Base-by-base conservation (phyloP, 2,113 vertebrate species). In the Nibea albiflora region DNA sequence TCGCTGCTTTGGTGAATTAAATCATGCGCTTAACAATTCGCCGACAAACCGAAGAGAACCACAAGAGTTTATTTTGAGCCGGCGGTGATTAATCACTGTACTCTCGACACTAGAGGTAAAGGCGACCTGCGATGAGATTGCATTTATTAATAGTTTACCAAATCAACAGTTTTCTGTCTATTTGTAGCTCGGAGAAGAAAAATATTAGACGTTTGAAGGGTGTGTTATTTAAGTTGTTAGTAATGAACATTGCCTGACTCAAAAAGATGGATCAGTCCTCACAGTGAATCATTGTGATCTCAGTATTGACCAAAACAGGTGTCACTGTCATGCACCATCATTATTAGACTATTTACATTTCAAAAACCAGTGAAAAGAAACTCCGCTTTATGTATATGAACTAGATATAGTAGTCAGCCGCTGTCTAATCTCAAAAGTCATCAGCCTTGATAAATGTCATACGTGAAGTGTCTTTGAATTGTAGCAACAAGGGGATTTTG, bases 341-440 rank as follows among this genome's bases (percentile, higher is more conserved):
- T 26, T 26, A 26, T 26, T 1, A 7, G 12, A 28, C 24, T 5
- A 35, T 61, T 62, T 20, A 39, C 17, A 39, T 39, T 39, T 39
- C 3, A 35, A 19, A 19, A 35, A 11, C 5, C 16, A 62, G 3
- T n/a, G 8, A 35, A 35, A 35, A 35, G 35, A 35, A 35, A 39
- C 35, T 39, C 35, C 1, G 7, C 35, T 39, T 39, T 39, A 39
- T 39, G 35, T 9, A 39, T 26, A 4, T 47, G 22, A 46, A 16
- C 9, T 17, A 10, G 9, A 60, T 35, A 14, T 35, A 46, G 42
- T n/a, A n/a, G n/a, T 60, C 17, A 71, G 50, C 50, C 26, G 12
- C 8, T 11, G n/a, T 69, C 47, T 75, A 19, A 75, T 75, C 64
- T 61, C 31, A 61, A 19, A 60, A 54, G 35, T 17, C 20, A 71